Evolutionary conservation across 2,113 vertebrate species (phyloP).

Genomic region (Chaetorhynchus papuensis): DNA sequence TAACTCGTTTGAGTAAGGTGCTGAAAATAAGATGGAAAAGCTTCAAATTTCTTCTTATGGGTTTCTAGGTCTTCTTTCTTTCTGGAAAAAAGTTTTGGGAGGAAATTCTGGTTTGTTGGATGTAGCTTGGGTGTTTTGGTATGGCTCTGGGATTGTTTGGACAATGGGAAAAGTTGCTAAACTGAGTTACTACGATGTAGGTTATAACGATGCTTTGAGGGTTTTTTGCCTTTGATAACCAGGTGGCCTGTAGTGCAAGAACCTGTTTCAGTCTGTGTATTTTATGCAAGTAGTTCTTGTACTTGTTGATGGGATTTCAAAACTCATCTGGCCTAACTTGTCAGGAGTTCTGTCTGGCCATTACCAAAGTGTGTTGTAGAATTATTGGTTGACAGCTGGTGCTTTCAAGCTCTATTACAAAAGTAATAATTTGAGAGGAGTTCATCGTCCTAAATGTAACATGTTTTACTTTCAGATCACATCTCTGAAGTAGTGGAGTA

Average conservation of each 20-base stretch:
- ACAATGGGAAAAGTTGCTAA: background rate
- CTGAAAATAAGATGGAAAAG: background rate
- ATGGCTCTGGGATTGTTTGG: background rate
- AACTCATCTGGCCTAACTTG: background rate
- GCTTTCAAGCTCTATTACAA: background rate
- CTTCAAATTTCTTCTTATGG: background rate
- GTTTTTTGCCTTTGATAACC: background rate
- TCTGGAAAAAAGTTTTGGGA: background rate
- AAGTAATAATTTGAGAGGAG: background rate
- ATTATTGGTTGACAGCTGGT: background rate
- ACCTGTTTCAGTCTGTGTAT: fast-evolving
- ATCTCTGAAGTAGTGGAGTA: background rate
- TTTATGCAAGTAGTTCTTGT: background rate
- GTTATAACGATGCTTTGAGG: fast-evolving
- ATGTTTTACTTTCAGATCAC: background rate
- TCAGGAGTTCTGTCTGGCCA: background rate
- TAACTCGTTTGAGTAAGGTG: background rate
- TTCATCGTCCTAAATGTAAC: background rate
- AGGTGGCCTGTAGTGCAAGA: background rate
- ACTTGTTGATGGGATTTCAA: fast-evolving
- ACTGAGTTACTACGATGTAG: fast-evolving
- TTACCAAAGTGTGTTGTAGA: background rate
- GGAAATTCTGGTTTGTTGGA: background rate
- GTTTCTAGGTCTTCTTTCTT: background rate
- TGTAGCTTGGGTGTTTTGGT: background rate